Evolutionary conservation across 1,140 invertebrate species (phyloP).

Genomic region (Wasmannia auropunctata): DNA sequence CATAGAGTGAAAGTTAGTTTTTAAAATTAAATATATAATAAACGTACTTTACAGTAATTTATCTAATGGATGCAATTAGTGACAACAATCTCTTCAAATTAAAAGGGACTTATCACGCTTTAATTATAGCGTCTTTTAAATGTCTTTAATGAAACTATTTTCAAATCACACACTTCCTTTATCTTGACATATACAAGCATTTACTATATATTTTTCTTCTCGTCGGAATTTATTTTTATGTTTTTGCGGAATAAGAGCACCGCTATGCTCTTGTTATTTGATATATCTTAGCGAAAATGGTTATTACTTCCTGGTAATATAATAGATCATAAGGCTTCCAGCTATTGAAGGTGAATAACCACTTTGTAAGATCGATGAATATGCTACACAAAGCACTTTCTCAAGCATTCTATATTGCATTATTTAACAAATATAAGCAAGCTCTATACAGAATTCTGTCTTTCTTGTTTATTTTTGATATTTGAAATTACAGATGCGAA

Average conservation of each 20-base stretch:
- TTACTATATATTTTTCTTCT: background rate
- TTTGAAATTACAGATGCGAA: background rate
- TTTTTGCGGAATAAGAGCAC: background rate
- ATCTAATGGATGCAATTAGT: background rate
- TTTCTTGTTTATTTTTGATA: background rate
- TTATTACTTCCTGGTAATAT: slow-evolving; percentile 18
- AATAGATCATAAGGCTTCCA: background rate
- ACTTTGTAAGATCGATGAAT: background rate
- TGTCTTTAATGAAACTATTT: background rate
- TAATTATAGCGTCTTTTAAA: background rate
- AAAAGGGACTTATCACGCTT: background rate
- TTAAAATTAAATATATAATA: background rate
- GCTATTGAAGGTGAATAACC: slow-evolving; percentile 1
- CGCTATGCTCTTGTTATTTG: background rate
- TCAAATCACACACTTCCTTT: background rate
- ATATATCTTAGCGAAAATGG: background rate
- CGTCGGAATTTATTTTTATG: background rate
- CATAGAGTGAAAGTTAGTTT: background rate
- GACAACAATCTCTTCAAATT: background rate
- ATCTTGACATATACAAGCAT: background rate
- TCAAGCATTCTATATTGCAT: background rate
- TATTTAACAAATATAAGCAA: slow-evolving; percentile 4
- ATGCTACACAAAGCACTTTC: slow-evolving; percentile 13
- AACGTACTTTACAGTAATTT: background rate
- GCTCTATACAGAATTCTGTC: background rate